Base-by-base conservation (phyloP, 2,888 invertebrate species). In the Hydraecia micacea region DNA sequence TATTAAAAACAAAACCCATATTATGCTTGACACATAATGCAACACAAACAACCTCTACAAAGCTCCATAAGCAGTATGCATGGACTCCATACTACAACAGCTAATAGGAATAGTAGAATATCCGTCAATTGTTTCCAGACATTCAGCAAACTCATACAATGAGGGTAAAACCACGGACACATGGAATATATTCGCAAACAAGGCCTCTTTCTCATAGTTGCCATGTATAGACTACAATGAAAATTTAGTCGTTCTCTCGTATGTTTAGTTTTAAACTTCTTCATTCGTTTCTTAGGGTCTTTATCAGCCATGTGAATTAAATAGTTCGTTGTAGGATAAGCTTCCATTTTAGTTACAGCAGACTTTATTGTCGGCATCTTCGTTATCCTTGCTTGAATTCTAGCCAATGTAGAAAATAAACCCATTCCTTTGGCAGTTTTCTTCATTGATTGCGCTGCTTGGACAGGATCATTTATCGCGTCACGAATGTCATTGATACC, bases 71-170 rank as follows among this genome's bases (percentile, higher is more conserved):
- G 81, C 13, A 94, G 81, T 73, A 95, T 92, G 82, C 93, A 94
- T 18, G 95, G 94, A 83, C 93, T 93, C 95, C 95, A 95, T 52
- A 94, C 92, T n/a, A 87, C 74, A 1, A 93, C 90, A 5, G 95
- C 95, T 58, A 93, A 79, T 65, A 94, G 66, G 69, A 93, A 94
- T 28, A 95, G 73, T 28, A 91, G 5, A 39, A 94, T 67, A 79
- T 94, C 91, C 8, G 87, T 87, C 25, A 93, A 89, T 71, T 94
- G 92, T 70, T 87, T 92, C 90, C 91, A 93, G 6, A 91, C 46
- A 7, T 73, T 86, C 3, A 94, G 62, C 55, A 93, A 76, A 77
- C 88, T 89, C 8, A 94, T 60, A 72, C 91, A 94, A 75, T 93
- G 93, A 21, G 93, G 93, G 77, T 94, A 94, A 81, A 94, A 93